phyloP scores from a whole-genome alignment of 2,888 invertebrate genomes.

The Epirrhoe tristata region DNA sequence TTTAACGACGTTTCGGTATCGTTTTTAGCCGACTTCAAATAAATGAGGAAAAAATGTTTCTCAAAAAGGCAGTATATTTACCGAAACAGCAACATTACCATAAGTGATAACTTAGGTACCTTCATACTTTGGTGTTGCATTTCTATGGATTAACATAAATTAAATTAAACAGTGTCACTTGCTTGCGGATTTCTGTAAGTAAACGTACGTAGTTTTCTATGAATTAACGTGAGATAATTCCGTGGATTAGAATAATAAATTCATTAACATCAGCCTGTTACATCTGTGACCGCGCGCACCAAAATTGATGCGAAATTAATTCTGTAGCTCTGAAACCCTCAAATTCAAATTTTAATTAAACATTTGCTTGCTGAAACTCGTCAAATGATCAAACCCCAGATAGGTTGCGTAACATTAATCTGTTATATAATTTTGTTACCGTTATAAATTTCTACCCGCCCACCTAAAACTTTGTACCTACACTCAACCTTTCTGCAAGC shows the following conservation, averaged over 20 bases:
- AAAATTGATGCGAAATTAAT: constrained; percentile 44
- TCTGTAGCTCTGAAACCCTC: constrained; percentile 37
- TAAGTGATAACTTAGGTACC: too few species aligned
- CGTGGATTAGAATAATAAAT: constrained; percentile 39
- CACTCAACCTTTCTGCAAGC: not conserved
- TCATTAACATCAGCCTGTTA: constrained; percentile 40
- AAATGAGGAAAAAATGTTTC: too few species aligned
- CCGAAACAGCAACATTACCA: too few species aligned
- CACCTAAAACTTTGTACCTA: not conserved
- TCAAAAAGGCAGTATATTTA: too few species aligned
- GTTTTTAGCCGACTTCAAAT: too few species aligned
- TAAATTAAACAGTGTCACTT: too few species aligned
- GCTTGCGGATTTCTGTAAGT: too few species aligned
- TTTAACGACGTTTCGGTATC: not conserved
- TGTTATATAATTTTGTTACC: constrained; percentile 5
- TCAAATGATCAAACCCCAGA: constrained; percentile 29
- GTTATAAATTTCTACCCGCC: not conserved
- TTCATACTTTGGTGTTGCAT: too few species aligned
- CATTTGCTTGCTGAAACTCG: constrained; percentile 36
- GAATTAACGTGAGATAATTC: constrained; percentile 29
- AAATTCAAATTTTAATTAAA: constrained; percentile 45
- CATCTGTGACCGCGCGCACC: constrained; percentile 43
- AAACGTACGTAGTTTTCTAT: not conserved
- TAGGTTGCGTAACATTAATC: constrained; percentile 12
- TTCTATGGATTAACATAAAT: too few species aligned